These are phyloP conservation scores for Syngnathus floridae DNA, from an alignment of 2,113 vertebrate genomes.

Conservation along the genomic window DNA sequence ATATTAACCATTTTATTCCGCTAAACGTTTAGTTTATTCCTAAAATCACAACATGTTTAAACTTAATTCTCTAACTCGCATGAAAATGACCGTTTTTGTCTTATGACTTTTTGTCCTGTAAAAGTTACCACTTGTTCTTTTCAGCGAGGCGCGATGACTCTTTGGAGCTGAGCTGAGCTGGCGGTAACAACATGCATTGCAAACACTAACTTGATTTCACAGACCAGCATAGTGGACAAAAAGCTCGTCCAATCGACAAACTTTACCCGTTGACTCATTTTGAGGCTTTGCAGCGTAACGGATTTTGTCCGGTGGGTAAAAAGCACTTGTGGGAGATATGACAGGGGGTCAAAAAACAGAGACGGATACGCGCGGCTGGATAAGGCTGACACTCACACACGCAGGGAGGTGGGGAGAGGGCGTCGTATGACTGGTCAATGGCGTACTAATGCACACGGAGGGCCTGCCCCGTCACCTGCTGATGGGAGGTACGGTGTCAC, in stretches of 20 bases:
- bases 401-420: constrained; percentile 19
- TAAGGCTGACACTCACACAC: constrained; percentile 38
- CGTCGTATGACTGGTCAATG: constrained; percentile 24
- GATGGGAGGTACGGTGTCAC: neutral
- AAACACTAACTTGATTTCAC: neutral
- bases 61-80: too few relatives aligned
- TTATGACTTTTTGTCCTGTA: neutral
- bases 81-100: too few relatives aligned
- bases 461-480: constrained; percentile 36
- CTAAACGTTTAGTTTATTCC: neutral
- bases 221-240: neutral
- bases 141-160: neutral
- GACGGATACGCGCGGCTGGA: neutral
- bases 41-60: too few relatives aligned
- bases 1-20: too few relatives aligned
- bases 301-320: neutral
- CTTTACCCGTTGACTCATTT: neutral
- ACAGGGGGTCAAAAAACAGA: neutral
- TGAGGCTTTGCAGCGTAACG: neutral
- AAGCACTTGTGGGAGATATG: neutral
- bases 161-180: neutral
- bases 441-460: constrained; percentile 40
- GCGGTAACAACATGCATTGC: neutral
- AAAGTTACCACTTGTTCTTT: neutral
- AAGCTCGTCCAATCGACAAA: neutral